Evolutionary conservation across 2,888 invertebrate species (phyloP), one percentile per base, ranked within the genome.

Genomic region (Melolontha melolontha): DNA sequence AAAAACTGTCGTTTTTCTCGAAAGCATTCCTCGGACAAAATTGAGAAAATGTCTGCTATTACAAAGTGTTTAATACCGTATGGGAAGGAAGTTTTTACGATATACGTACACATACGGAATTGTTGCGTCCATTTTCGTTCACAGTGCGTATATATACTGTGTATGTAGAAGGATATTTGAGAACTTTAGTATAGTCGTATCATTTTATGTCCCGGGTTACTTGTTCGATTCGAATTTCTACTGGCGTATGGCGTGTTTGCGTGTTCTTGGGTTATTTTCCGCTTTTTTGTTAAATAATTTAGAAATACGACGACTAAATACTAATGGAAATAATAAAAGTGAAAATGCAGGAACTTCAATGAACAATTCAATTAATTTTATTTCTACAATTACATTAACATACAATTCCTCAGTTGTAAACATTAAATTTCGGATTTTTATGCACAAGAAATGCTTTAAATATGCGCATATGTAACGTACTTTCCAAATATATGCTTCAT

Each of bases 231-330:
- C 22, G 49, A 22, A 49, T 49, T 22, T 11, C 7, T 22, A 49
- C 49, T 49, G 11, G 16, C 1, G n/a, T 16, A 22, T 49, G 22
- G 17, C 49, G 49, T 49, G 49, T 49, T 49, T 10, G 49, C 49
- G 49, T 49, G 49, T 22, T 22, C 16, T 17, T 22, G 11, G 16
- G 22, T 17, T 22, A 49, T 49, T 49, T 47, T 49, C 49, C 49
- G 17, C 49, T 49, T 49, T 49, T 17, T 8, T 10, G 49, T 11
- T 22, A 49, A 17, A 49, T 49, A 49, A 22, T 16, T 49, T 22
- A 17, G 17, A 49, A 49, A 49, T 17, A 49, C 49, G 16, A 17
- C 16, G 49, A 17, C 49, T 8, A 49, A 49, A 49, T 49, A 11
- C 5, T 49, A 10, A n/a, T 17, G 11, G 17, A 22, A 49, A 49